Base-by-base conservation (phyloP, 2,888 invertebrate genomes). In the Limnephilus lunatus region DNA sequence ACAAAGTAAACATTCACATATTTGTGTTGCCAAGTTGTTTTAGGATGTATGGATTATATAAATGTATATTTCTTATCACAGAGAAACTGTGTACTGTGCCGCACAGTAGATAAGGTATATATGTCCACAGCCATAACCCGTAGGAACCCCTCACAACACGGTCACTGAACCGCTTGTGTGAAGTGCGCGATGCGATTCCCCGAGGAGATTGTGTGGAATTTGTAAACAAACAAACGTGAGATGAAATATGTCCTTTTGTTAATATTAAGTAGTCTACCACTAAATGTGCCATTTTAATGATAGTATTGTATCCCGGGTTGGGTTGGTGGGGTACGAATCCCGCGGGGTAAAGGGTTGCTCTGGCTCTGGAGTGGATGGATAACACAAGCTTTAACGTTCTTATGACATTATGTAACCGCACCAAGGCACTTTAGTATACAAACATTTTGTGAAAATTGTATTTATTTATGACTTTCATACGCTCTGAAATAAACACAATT, bases 351-450 rank as follows among this genome's bases (percentile, higher is more conserved):
- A 44, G 48, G 68, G 88, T 88, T 48, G 88, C 30, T 88, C 14
- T n/a, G 31, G 53, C n/a, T 80, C n/a, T 53, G 30, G 85, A n/a
- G 87, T 31, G 92, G 90, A 93, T 92, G 93, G 93, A 93, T 93
- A 93, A 93, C 93, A 92, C 93, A 93, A 93, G 93, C 93, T 93
- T 93, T 93, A 93, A 93, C 83, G 93, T 93, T 93, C 93, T 93
- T 93, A 93, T 93, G 93, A 93, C 93, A 92, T 93, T 93, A 92
- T 92, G 90, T 92, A 92, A 92, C 92, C 91, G 93, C 93, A 93
- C 93, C 93, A 92, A 93, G 93, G 93, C 93, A 93, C 93, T 91
- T 92, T 92, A 93, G 92, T 89, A 91, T 92, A 89, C 85, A 80
- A 88, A 88, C 31, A 80, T 89, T 39, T 68, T 53, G 53, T 87